These are phyloP conservation scores for Ditula angustiorana DNA, from an alignment of 2,888 invertebrate species.

Conservation along the genomic window DNA sequence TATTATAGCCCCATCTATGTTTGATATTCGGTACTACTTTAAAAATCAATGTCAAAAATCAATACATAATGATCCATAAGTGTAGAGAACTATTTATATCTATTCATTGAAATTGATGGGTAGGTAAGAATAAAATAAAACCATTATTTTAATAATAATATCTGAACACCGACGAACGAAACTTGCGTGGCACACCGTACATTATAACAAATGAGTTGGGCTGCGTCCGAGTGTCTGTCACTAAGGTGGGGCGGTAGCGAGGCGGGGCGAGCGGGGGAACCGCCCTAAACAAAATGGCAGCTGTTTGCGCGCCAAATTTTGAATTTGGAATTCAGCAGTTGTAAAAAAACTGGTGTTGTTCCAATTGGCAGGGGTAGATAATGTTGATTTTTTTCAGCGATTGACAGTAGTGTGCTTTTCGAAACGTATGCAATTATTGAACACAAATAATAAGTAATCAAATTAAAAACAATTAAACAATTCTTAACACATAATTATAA, in stretches of 20 bases:
- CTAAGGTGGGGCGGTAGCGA: constrained; percentile 79
- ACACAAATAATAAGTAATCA: too few relatives aligned
- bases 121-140: constrained; percentile 9
- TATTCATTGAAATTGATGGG: neutral
- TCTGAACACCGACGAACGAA: constrained; percentile 44
- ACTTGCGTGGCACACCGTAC: constrained; percentile 75
- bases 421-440: too few relatives aligned
- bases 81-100: too few relatives aligned
- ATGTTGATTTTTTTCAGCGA: neutral
- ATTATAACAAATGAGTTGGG: constrained; percentile 83
- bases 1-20: constrained; percentile 15
- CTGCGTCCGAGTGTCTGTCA: constrained; percentile 80
- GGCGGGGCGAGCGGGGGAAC: constrained; percentile 82
- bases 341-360: too few relatives aligned
- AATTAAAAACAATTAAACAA: too few relatives aligned
- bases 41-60: constrained; percentile 6
- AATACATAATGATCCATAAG: too few relatives aligned
- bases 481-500: too few relatives aligned
- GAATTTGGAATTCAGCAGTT: constrained; percentile 60
- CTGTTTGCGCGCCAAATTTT: constrained; percentile 85
- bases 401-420: too few relatives aligned
- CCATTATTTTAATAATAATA: constrained; percentile 25
- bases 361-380: neutral
- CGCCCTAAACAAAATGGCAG: constrained; percentile 87
- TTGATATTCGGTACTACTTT: neutral